A percentile compares a stretch with the other conserved stretches of the same genome.
Conservation (phyloP, 2,888 invertebrate species). For the Agrilus cyanescens region DNA sequence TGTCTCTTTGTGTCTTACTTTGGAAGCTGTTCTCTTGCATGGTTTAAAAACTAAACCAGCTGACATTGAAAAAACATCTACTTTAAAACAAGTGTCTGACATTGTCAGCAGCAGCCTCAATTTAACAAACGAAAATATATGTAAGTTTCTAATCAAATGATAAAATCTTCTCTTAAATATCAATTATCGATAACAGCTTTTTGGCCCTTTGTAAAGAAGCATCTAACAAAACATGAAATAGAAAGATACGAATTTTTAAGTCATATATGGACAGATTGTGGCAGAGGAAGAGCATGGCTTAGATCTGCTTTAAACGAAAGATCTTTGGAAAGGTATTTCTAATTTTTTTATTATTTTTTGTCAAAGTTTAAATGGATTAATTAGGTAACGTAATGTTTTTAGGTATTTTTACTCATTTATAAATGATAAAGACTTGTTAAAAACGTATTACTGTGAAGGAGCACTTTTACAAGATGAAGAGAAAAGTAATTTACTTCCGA, state of each 20-base stretch:
- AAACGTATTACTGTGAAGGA: slow-evolving; percentile 74
- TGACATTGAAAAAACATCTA: slow-evolving; percentile 31
- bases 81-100: slow-evolving; percentile 59
- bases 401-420: slow-evolving; percentile 66
- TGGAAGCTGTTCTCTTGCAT: slow-evolving; percentile 68
- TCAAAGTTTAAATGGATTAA: neutral
- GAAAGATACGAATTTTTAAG: slow-evolving; percentile 67
- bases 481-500: slow-evolving; percentile 64
- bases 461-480: slow-evolving; percentile 75
- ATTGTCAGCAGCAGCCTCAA: slow-evolving; percentile 46
- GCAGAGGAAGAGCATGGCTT: slow-evolving; percentile 80
- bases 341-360: slow-evolving; percentile 15
- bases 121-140: slow-evolving; percentile 29
- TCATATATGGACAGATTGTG: slow-evolving; percentile 60
- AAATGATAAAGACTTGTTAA: slow-evolving; percentile 48
- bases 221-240: slow-evolving; percentile 77
- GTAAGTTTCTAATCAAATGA: slow-evolving; percentile 21
- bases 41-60: slow-evolving; percentile 52
- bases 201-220: slow-evolving; percentile 68
- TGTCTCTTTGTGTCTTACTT: slow-evolving; percentile 52
- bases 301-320: slow-evolving; percentile 84
- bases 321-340: slow-evolving; percentile 59
- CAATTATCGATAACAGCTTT: slow-evolving; percentile 41
- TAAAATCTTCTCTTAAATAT: neutral
- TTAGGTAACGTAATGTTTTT: slow-evolving; percentile 10